Conservation (phyloP, 2,797 vertebrate genomes). For the Sternarchorhynchus goeldii region DNA sequence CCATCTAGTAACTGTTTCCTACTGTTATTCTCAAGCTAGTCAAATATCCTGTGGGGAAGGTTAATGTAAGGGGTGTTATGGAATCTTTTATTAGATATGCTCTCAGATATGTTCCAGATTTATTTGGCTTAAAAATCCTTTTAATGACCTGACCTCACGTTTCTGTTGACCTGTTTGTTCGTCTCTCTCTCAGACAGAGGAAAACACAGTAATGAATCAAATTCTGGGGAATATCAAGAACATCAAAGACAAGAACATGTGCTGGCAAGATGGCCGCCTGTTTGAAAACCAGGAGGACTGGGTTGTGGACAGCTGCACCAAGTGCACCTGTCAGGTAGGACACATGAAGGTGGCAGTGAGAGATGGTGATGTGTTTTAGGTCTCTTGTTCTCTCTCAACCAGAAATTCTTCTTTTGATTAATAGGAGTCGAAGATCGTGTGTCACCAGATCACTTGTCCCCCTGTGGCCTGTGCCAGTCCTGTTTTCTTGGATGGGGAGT, state of each 20-base stretch:
- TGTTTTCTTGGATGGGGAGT: slow-evolving; percentile 90
- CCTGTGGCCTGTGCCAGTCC: slow-evolving; percentile 89
- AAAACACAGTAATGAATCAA: slow-evolving; percentile 93
- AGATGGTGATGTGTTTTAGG: not conserved
- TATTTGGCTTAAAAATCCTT: slow-evolving; percentile 5
- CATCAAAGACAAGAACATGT: slow-evolving; percentile 86
- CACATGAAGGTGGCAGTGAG: not conserved
- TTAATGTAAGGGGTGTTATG: no score
- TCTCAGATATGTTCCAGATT: not conserved
- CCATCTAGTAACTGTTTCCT: no score
- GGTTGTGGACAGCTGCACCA: slow-evolving; percentile 98
- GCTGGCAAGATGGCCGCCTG: slow-evolving; percentile 96
- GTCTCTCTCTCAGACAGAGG: slow-evolving; percentile 80
- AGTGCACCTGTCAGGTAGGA: slow-evolving; percentile 92
- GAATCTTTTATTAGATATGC: not conserved
- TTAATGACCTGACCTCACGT: slow-evolving; percentile 39
- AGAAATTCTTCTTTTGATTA: slow-evolving; percentile 6
- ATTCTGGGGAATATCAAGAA: slow-evolving; percentile 86
- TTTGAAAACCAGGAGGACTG: slow-evolving; percentile 94
- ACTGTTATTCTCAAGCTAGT: no score
- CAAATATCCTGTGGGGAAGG: no score
- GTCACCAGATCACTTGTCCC: slow-evolving; percentile 92
- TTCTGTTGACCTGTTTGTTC: slow-evolving; percentile 42
- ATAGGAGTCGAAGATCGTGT: slow-evolving; percentile 94
- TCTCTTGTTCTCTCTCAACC: not conserved